Evolutionary conservation across 2,797 vertebrate species (phyloP).

Genomic region (Tapera naevia): DNA sequence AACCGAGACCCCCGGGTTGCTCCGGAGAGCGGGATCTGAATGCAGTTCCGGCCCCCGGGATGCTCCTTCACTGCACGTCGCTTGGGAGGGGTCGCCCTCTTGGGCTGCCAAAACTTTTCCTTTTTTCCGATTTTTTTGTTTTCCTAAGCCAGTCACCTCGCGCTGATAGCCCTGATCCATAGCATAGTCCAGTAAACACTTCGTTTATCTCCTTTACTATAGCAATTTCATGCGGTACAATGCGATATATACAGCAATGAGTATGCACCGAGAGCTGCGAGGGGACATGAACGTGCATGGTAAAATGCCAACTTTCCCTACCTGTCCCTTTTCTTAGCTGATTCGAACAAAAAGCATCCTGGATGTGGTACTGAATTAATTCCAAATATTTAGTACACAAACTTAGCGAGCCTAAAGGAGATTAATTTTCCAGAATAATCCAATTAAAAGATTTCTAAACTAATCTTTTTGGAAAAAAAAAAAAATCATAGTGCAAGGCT

Average conservation of each 20-base stretch:
- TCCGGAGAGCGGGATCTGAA: not conserved
- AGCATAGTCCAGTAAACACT: not conserved
- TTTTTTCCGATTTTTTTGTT: not conserved
- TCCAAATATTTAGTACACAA: constrained; percentile 72
- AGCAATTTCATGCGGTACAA: not conserved
- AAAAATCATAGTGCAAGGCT: not conserved
- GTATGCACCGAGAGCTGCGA: not conserved
- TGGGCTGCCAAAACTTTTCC: not conserved
- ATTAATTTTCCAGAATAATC: constrained; percentile 77
- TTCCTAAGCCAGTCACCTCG: not conserved
- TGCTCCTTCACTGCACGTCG: not conserved
- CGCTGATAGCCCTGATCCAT: not conserved
- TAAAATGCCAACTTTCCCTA: not conserved
- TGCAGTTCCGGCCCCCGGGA: not conserved
- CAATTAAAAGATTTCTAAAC: constrained; percentile 81
- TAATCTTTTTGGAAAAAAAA: constrained; percentile 64
- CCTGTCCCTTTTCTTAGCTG: not conserved
- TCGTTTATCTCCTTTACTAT: not conserved
- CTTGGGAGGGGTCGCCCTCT: not conserved
- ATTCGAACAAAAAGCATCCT: not conserved
- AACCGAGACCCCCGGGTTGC: too few relatives aligned
- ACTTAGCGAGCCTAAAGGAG: constrained; percentile 72
- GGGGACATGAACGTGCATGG: not conserved
- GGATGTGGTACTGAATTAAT: constrained; percentile 39
- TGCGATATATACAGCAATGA: not conserved